These are phyloP conservation scores for Diorhabda carinulata DNA, from an alignment of 1,140 invertebrate species.

Conservation along the genomic window DNA sequence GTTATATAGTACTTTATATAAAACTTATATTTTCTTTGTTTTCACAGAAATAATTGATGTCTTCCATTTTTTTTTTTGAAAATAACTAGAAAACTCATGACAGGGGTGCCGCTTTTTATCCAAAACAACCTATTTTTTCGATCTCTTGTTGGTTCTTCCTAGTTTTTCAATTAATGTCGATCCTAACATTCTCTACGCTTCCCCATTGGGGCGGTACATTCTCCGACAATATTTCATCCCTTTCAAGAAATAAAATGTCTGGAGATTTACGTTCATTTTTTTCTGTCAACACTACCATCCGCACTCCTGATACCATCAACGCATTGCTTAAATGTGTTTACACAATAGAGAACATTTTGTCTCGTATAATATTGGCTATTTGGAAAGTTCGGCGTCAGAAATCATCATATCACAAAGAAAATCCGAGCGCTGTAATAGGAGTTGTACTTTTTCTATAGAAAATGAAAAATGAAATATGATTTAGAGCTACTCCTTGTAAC, in stretches of 20 bases:
- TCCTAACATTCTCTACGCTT: too few relatives aligned
- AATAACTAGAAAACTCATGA: too few relatives aligned
- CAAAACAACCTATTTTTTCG: too few relatives aligned
- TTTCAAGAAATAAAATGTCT: background rate
- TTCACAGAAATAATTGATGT: too few relatives aligned
- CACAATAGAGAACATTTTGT: slow-evolving; percentile 5
- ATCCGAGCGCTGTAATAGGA: background rate
- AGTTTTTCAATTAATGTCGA: too few relatives aligned
- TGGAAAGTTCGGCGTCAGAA: background rate
- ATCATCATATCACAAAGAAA: background rate
- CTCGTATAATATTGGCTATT: background rate
- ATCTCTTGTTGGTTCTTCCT: too few relatives aligned
- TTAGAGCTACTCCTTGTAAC: background rate
- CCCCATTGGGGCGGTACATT: too few relatives aligned
- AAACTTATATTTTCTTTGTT: too few relatives aligned
- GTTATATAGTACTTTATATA: too few relatives aligned
- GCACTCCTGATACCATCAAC: background rate
- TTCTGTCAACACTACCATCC: slow-evolving; percentile 5
- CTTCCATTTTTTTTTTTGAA: too few relatives aligned
- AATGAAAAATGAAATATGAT: background rate
- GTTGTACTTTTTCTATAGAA: slow-evolving; percentile 1
- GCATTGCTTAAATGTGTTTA: slow-evolving; percentile 11
- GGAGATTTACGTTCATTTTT: slow-evolving; percentile 4
- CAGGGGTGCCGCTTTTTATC: too few relatives aligned
- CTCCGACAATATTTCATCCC: background rate